A percentile compares a stretch with the other conserved stretches of the same genome.
These are phyloP conservation scores for Talpa occidentalis DNA, from an alignment of 2,113 vertebrate species.

Conservation along the genomic window DNA sequence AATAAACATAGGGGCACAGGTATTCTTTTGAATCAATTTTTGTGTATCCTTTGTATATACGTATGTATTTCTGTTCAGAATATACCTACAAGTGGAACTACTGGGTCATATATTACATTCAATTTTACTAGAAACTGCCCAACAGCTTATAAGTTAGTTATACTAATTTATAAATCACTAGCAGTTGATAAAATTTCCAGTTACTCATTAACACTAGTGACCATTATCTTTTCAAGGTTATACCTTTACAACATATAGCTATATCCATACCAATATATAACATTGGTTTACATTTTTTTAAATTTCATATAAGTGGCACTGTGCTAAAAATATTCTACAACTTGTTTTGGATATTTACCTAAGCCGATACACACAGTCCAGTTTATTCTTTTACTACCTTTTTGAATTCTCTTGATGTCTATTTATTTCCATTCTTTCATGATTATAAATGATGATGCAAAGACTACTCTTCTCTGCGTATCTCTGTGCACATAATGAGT, in stretches of 20 bases:
- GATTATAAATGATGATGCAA: background rate
- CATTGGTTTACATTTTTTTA: background rate
- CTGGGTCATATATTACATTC: background rate
- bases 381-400: background rate
- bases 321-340: background rate
- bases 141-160: background rate
- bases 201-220: background rate
- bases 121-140: background rate
- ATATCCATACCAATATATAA: background rate
- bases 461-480: background rate
- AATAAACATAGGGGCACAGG: too few relatives aligned
- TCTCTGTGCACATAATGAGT: background rate
- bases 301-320: background rate
- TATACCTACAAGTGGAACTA: background rate
- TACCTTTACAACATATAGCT: background rate
- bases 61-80: background rate
- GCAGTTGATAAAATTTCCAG: background rate
- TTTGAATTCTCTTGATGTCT: background rate
- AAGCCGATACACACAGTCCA: background rate
- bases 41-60: too few relatives aligned
- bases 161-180: background rate
- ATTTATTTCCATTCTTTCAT: background rate
- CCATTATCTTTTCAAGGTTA: background rate
- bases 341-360: slow-evolving; percentile 44
- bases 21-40: too few relatives aligned